Evolutionary conservation across 2,797 vertebrate genomes (phyloP).

Genomic region (Salarias fasciatus): DNA sequence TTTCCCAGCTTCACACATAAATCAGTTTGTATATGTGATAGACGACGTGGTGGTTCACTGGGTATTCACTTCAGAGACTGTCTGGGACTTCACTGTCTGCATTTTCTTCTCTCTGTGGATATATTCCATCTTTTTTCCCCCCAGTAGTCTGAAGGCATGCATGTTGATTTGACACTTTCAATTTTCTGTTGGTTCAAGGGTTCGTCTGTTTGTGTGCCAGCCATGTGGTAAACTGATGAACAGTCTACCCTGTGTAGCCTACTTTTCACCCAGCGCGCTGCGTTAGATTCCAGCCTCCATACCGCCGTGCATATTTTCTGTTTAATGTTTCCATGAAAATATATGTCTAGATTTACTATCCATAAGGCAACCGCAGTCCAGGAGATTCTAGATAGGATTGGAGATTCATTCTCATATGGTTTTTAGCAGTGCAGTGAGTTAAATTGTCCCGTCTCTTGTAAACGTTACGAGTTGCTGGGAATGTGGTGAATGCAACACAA

Average conservation of each 20-base stretch:
- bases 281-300: background rate
- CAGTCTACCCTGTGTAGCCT: background rate
- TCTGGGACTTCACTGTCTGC: background rate
- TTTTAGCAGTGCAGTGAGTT: background rate
- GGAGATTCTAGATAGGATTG: too few relatives aligned
- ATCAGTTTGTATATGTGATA: background rate
- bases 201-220: background rate
- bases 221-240: background rate
- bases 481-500: too few relatives aligned
- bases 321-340: too few relatives aligned
- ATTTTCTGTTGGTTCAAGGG: background rate
- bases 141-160: background rate
- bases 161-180: constrained; percentile 2
- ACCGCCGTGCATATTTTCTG: background rate
- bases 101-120: background rate
- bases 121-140: background rate
- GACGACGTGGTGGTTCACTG: background rate
- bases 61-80: background rate
- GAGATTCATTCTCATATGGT: background rate
- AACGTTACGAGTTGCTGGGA: too few relatives aligned
- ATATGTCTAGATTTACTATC: background rate
- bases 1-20: background rate
- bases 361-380: background rate
- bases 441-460: background rate
- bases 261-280: background rate